These are phyloP conservation scores for Enteromius mattozi DNA, from an alignment of 2,797 vertebrate genomes.

Conservation along the genomic window DNA sequence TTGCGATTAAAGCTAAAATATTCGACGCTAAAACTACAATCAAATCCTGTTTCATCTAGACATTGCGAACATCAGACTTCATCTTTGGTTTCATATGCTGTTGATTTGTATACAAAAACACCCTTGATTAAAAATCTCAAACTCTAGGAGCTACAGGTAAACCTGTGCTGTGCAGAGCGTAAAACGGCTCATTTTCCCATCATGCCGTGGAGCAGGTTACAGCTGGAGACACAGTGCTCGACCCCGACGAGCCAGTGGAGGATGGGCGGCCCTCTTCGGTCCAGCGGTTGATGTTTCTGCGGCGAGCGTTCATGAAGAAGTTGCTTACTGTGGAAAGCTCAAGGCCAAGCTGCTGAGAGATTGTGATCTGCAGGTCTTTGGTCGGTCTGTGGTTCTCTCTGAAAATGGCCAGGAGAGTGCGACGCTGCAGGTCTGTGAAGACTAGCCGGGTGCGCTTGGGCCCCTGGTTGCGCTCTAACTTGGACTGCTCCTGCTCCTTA, in stretches of 20 bases:
- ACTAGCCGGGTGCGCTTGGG: conserved; percentile 86
- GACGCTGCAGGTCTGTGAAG: conserved; percentile 88
- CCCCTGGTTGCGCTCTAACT: conserved; percentile 85
- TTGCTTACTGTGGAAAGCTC: conserved; percentile 89
- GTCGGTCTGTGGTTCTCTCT: conserved; percentile 86
- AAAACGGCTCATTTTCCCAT: conserved; percentile 58
- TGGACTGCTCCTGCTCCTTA: conserved; percentile 87
- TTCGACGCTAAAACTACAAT: conserved; percentile 56
- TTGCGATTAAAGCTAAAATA: conserved; percentile 54
- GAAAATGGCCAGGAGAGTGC: conserved; percentile 87
- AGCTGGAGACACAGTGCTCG: conserved; percentile 79
- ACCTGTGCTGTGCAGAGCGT: conserved; percentile 39
- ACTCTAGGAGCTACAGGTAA: conserved; percentile 46
- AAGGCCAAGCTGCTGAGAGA: conserved; percentile 87
- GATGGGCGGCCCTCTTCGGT: conserved; percentile 84
- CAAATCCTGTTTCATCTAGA: conserved; percentile 48
- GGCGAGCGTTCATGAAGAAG: conserved; percentile 91
- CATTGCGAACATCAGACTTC: conserved; percentile 35
- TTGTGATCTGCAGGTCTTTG: conserved; percentile 88
- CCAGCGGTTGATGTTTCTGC: conserved; percentile 88
- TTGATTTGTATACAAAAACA: conserved; percentile 59
- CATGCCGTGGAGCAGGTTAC: conserved; percentile 86
- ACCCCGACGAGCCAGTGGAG: conserved; percentile 82
- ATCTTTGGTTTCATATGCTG: conserved; percentile 65
- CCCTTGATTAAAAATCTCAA: conserved; percentile 54